Conservation (phyloP, 1,140 invertebrate genomes). For the Elymnias hypermnestra region DNA sequence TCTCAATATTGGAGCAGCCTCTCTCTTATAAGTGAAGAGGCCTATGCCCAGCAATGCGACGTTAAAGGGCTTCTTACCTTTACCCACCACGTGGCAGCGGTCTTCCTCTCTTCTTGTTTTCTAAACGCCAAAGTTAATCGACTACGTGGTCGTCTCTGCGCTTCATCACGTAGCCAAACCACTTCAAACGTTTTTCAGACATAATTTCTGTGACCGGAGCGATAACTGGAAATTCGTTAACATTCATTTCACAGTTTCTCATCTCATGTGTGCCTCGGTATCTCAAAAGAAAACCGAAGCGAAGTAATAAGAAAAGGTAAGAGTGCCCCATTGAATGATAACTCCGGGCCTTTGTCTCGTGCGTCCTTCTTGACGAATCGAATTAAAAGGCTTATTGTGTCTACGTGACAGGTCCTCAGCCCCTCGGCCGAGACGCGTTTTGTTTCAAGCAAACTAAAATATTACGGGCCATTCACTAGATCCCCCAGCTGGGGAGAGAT, state of each 20-base stretch:
- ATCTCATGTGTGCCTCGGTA: conserved; percentile 35
- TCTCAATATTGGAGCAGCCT: too few species aligned
- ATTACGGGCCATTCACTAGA: conserved; percentile 72
- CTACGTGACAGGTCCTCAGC: conserved; percentile 66
- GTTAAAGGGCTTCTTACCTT: too few species aligned
- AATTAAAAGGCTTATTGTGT: conserved; percentile 77
- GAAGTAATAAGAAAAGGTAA: conserved; percentile 73
- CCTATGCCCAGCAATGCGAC: too few species aligned
- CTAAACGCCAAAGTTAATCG: too few species aligned
- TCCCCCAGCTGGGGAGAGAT: conserved; percentile 47
- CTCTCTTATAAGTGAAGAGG: too few species aligned
- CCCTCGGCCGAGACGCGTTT: conserved; percentile 48
- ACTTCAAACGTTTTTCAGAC: too few species aligned
- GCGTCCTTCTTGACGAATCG: conserved; percentile 73
- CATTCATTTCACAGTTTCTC: conserved; percentile 1
- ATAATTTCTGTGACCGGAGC: too few species aligned
- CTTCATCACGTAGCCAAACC: too few species aligned
- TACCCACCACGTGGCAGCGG: too few species aligned
- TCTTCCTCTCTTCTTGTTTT: too few species aligned
- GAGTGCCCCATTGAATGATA: conserved; percentile 75
- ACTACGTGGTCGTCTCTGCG: too few species aligned
- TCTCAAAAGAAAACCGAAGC: conserved; percentile 58
- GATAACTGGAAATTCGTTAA: too few species aligned
- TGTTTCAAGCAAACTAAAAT: conserved; percentile 75
- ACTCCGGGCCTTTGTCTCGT: conserved; percentile 66